Evolutionary conservation across 2,113 vertebrate species (phyloP).

Genomic region (Lota lota): DNA sequence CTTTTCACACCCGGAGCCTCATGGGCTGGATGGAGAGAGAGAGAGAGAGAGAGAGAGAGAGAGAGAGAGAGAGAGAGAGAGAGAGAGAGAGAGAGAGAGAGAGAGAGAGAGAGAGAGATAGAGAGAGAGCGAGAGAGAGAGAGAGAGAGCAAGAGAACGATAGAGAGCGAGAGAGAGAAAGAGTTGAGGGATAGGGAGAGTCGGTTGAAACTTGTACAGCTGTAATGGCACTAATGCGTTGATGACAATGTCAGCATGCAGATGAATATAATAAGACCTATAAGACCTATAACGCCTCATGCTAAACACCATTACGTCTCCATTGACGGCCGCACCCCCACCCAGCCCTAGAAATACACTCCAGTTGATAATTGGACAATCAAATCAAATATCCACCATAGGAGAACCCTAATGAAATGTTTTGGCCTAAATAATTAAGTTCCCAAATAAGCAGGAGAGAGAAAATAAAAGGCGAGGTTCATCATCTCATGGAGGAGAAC

Average conservation of each 20-base stretch:
- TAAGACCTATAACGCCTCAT: conserved; percentile 34
- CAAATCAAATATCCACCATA: conserved; percentile 42
- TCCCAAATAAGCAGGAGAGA: conserved; percentile 40
- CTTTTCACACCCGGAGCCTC: conserved; percentile 46
- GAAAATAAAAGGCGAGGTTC: conserved; percentile 43
- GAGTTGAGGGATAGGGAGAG: neutral
- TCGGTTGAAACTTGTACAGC: conserved; percentile 8
- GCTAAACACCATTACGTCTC: conserved; percentile 55
- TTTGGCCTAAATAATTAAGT: conserved; percentile 51
- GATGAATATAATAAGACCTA: conserved; percentile 30
- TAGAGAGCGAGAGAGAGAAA: neutral
- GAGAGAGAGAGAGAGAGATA: neutral
- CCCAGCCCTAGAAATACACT: conserved; percentile 46
- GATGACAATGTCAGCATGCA: conserved; percentile 32
- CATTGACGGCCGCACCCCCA: conserved; percentile 43
- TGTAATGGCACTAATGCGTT: conserved; percentile 29
- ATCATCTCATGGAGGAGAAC: conserved; percentile 48
- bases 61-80: too few species aligned
- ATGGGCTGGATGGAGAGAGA: too few species aligned
- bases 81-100: too few species aligned
- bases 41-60: too few species aligned
- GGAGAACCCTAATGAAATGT: conserved; percentile 29
- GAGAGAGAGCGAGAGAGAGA: neutral
- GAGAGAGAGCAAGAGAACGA: neutral
- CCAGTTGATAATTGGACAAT: conserved; percentile 57